Evolutionary conservation across 2,113 vertebrate genomes (phyloP).

Genomic region (Jacana jacana): DNA sequence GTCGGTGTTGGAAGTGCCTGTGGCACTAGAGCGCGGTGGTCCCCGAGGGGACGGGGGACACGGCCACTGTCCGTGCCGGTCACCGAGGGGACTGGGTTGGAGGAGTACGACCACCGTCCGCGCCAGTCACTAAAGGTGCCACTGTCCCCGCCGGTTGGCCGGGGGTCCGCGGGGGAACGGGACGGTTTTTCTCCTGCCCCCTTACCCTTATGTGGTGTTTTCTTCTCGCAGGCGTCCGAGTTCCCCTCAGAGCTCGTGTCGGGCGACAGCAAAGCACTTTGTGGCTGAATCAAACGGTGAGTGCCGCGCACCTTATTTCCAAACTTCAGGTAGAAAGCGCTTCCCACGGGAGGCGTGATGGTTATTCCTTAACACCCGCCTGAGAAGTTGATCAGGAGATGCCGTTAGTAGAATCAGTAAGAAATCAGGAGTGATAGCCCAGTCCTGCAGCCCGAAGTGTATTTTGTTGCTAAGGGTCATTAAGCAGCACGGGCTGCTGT

Average conservation of each 20-base stretch:
- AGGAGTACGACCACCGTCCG: no score
- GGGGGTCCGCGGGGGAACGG: background rate
- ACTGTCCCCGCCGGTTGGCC: background rate
- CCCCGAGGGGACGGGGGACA: rapidly evolving
- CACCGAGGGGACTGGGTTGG: background rate
- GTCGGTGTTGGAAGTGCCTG: background rate
- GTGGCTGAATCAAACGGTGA: slow-evolving; percentile 91
- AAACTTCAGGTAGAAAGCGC: background rate
- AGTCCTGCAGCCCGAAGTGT: background rate
- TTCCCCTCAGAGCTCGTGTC: slow-evolving; percentile 93
- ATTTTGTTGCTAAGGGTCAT: background rate
- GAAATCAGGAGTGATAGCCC: background rate
- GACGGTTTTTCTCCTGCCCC: no score
- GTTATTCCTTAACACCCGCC: background rate
- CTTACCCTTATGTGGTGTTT: background rate
- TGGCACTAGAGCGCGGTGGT: background rate
- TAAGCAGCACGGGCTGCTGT: background rate
- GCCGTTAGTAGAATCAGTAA: background rate
- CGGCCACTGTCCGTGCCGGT: background rate
- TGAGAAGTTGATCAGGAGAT: background rate
- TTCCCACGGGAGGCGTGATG: background rate
- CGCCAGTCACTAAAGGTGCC: background rate
- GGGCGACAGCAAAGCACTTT: slow-evolving; percentile 94
- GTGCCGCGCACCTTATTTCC: slow-evolving; percentile 39
- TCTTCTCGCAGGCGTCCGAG: slow-evolving; percentile 86